A percentile compares a stretch with the other conserved stretches of the same genome.
Evolutionary conservation across 1,140 invertebrate genomes (phyloP).

Genomic region (Trialeurodes vaporariorum): DNA sequence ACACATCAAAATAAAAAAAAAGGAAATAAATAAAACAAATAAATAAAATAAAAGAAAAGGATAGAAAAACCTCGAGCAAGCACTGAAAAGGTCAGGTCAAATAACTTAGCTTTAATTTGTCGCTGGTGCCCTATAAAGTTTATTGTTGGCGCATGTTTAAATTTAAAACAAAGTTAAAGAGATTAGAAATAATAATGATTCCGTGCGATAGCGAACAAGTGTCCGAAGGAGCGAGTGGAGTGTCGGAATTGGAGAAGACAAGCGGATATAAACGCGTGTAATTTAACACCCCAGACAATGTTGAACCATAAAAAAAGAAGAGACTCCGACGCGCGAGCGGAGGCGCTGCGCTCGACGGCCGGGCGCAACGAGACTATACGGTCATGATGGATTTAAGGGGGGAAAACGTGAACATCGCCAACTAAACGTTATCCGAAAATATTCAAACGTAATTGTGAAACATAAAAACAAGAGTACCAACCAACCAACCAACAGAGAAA

Average conservation of each 20-base stretch:
- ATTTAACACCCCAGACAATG: neutral
- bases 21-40: too few species aligned
- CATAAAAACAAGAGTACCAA: neutral
- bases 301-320: neutral
- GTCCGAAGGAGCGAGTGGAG: too few species aligned
- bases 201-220: neutral
- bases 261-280: neutral
- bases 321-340: neutral
- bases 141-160: neutral
- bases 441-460: neutral
- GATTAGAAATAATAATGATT: neutral
- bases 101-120: neutral
- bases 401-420: neutral
- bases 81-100: neutral
- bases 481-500: neutral
- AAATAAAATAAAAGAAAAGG: too few species aligned
- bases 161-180: neutral
- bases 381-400: too few species aligned
- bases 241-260: neutral
- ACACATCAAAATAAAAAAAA: too few species aligned
- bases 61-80: too few species aligned
- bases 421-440: neutral
- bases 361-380: too few species aligned
- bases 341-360: neutral
- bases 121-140: neutral